Base-by-base conservation (phyloP, 1,140 invertebrate genomes). In the Zaprionus ornatus region DNA sequence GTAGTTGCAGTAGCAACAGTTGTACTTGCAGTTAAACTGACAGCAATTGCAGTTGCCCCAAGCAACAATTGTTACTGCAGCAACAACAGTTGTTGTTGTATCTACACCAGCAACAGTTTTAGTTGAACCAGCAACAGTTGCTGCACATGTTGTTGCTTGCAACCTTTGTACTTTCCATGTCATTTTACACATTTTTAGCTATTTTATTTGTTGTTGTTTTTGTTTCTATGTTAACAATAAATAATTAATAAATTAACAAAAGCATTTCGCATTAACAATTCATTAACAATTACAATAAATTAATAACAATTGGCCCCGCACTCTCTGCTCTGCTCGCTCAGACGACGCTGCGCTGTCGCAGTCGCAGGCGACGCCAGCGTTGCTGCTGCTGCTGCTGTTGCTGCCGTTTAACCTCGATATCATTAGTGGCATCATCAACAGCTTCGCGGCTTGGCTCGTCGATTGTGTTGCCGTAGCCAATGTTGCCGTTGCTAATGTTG, bases 261-360 rank as follows among this genome's bases (percentile, higher is more conserved):
- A 74, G 80, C 84, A 67, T 71, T 78, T 74, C 64, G 66, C 82
- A 77, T 80, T 88, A 87, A 87, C 84, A 87, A 86, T 71, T 82
- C 83, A 87, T 88, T 87, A 88, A 88, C 80, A 88, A 88, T 88
- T 83, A 83, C 62, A 64, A 79, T 79, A 72, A 79, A 76, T 79
- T 79, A 79, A 74, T 57, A 76, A 72, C 42, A 48, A 70, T 12
- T 21, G 48, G 29, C 42, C 25, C 21, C 15, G 15, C 27, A 6
- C 15, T 19, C 13, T 37, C 23, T 60, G 71, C 21, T 59, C 19
- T 60, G 66, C 56, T n/a, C 25, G 12, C 23, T 63, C 45, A 63
- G 12, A 42, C 50, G 40, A 35, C 50, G 71, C 35, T 52, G n/a
- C 60, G 59, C 29, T 35, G 56, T 55, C 71, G 63, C 35, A 27